Evolutionary conservation across 1,140 invertebrate species (phyloP), one percentile per base, ranked within the genome.

Genomic region (Metaphire vulgaris): DNA sequence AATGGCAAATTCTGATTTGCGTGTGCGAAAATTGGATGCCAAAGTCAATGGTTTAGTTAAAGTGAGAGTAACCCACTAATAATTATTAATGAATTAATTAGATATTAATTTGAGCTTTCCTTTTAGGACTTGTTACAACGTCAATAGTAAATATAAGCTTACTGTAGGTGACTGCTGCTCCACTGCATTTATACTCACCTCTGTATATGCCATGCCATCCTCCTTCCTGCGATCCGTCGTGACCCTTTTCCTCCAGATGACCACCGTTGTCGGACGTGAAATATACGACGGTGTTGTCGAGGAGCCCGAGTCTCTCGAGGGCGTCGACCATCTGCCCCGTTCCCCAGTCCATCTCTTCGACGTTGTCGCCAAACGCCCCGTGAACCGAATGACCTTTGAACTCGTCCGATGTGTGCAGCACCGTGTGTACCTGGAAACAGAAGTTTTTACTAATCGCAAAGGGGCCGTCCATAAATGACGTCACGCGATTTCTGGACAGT

Each of bases 231-330:
- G 81, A 75, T 6, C 86, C 85, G 74, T 81, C 0, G 0, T 75
- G 64, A 32, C 82, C 82, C 15, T 70, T 75, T 77, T 87, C 85
- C 79, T 86, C 85, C 26, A 87, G 69, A 78, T 86, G 84, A 15
- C 79, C 86, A 1, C 88, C 88, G 80, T 88, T 88, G 79, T 89
- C 88, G 34, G 84, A 86, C 0, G 83, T 84, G 70, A 87, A 86
- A 74, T 86, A 83, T 0, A 87, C 84, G 74, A 87, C 81, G 12
- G 86, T 87, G 69, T 86, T 81, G 26, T 85, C 81, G 12, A 68
- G 72, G 15, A 86, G 76, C 1, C 71, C 72, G 12, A 78, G 69
- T 28, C 74, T 56, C 0, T 72, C 74, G 26, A 86, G 66, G 12
- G 80, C 78, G 14, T 83, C 68, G 31, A 86, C 29, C 30, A 86